Conservation (phyloP, 2,113 vertebrate species). For the Chiloscyllium plagiosum region DNA sequence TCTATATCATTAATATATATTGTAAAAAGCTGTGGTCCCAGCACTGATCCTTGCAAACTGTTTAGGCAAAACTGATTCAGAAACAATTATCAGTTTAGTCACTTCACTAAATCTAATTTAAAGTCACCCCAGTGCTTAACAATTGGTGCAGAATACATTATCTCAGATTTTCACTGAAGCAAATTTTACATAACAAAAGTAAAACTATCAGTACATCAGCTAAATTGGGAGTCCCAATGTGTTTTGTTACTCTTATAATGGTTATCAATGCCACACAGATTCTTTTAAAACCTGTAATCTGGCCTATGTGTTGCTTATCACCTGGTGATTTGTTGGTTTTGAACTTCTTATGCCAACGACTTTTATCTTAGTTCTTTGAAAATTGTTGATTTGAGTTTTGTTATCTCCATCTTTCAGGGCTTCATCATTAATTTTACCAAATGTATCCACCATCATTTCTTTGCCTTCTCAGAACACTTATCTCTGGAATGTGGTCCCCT, state of each 20-base stretch:
- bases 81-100: background rate
- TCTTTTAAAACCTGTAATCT: background rate
- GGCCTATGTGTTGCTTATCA: background rate
- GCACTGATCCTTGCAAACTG: background rate
- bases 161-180: background rate
- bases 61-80: background rate
- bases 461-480: background rate
- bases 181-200: too few relatives aligned
- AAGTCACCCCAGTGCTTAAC: background rate
- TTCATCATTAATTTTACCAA: background rate
- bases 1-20: too few relatives aligned
- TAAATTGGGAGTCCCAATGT: background rate
- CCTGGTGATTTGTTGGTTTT: background rate
- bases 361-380: background rate
- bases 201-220: too few relatives aligned
- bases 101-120: background rate
- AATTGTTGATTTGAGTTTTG: background rate
- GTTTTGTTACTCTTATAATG: background rate
- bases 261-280: background rate
- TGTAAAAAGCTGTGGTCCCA: too few relatives aligned
- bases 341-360: background rate
- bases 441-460: background rate
- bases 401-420: background rate
- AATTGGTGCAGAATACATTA: background rate
- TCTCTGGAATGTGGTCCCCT: background rate